phyloP scores from a whole-genome alignment of 2,888 invertebrate genomes.

The Lepidochitona cinerea region DNA sequence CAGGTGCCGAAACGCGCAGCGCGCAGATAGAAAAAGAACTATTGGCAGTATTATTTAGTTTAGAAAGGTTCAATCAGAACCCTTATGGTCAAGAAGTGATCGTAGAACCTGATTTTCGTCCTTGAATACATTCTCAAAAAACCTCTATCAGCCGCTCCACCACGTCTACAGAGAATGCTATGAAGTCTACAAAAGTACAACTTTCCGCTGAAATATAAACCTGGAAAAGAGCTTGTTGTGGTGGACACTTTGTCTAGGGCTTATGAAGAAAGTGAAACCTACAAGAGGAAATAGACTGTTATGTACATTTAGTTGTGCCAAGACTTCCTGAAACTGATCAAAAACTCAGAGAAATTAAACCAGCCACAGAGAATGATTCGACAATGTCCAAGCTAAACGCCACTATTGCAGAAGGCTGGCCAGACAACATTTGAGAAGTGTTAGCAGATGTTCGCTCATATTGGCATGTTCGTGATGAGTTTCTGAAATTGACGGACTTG shows the following conservation, averaged over 20 bases:
- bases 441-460: slow-evolving; percentile 13
- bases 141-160: neutral
- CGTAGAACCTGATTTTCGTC: slow-evolving; percentile 16
- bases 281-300: slow-evolving; percentile 14
- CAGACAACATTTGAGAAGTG: slow-evolving; percentile 10
- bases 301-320: slow-evolving; percentile 25
- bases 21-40: slow-evolving; percentile 24
- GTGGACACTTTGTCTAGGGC: neutral
- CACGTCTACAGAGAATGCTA: slow-evolving; percentile 13
- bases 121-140: slow-evolving; percentile 17
- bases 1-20: slow-evolving; percentile 10
- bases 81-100: slow-evolving; percentile 4
- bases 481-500: neutral
- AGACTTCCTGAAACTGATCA: slow-evolving; percentile 24
- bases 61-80: slow-evolving; percentile 9
- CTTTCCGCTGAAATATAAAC: neutral
- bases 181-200: slow-evolving; percentile 14
- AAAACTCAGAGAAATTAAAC: slow-evolving; percentile 24
- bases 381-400: neutral
- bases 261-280: neutral
- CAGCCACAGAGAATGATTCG: slow-evolving; percentile 17
- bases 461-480: slow-evolving; percentile 16
- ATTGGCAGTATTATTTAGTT: neutral
- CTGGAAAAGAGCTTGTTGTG: neutral
- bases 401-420: slow-evolving; percentile 11